A percentile compares a stretch with the other conserved stretches of the same genome.
phyloP scores from a whole-genome alignment of 2,797 vertebrate genomes.

The Chaetodon trifasciatus region DNA sequence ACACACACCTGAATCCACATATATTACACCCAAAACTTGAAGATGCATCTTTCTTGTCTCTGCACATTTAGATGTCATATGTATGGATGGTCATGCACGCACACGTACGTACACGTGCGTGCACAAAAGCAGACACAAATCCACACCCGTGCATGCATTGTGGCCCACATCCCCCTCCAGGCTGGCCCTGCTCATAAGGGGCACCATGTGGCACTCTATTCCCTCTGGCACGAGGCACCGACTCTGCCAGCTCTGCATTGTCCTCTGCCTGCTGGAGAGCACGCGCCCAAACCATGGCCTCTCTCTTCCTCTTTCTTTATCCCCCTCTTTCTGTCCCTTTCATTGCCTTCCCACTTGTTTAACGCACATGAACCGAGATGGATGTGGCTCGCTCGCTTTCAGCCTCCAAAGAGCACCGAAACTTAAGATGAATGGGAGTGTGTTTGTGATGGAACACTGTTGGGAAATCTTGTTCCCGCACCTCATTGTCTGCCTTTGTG shows the following conservation, averaged over 20 bases:
- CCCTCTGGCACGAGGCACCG: constrained; percentile 81
- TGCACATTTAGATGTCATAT: constrained; percentile 14
- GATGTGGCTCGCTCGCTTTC: constrained; percentile 67
- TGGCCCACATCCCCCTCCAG: constrained; percentile 81
- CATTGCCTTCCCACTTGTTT: constrained; percentile 64
- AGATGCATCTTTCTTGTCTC: constrained; percentile 39
- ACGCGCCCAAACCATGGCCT: constrained; percentile 64
- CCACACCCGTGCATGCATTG: constrained; percentile 60
- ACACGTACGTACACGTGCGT: constrained; percentile 38
- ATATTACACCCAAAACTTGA: constrained; percentile 64
- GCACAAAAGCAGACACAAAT: constrained; percentile 58
- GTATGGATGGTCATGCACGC: constrained; percentile 19
- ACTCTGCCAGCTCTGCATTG: constrained; percentile 81
- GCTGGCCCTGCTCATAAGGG: constrained; percentile 86
- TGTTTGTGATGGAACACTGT: constrained; percentile 69
- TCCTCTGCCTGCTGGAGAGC: constrained; percentile 82
- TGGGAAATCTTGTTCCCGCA: constrained; percentile 68
- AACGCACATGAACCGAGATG: constrained; percentile 65
- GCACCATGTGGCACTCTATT: constrained; percentile 87
- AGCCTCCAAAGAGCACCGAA: constrained; percentile 69
- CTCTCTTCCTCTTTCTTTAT: constrained; percentile 47
- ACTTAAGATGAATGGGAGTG: constrained; percentile 74
- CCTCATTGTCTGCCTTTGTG: constrained; percentile 73
- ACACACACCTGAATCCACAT: constrained; percentile 66
- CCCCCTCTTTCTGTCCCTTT: constrained; percentile 34